A percentile compares a stretch with the other conserved stretches of the same genome.
These are phyloP conservation scores for Noctilio leporinus DNA, from an alignment of 2,113 vertebrate species.

Conservation along the genomic window DNA sequence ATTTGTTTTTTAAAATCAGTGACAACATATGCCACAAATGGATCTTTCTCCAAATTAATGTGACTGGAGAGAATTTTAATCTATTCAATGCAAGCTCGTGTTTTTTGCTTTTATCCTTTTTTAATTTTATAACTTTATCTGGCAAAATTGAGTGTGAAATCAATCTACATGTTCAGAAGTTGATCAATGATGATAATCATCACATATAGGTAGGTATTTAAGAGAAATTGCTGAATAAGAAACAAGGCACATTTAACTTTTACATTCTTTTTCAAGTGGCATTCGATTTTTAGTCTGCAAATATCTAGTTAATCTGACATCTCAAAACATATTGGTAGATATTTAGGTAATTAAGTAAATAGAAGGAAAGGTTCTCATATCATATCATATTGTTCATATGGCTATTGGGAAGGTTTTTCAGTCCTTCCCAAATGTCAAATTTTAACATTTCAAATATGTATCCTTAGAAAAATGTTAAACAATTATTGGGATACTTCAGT, in stretches of 20 bases:
- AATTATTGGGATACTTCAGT: neutral
- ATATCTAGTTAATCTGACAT: neutral
- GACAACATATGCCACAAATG: neutral
- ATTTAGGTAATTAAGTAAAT: neutral
- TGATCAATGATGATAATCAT: neutral
- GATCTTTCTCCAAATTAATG: neutral
- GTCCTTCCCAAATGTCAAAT: neutral
- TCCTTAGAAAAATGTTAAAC: neutral
- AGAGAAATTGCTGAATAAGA: neutral
- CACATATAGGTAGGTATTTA: neutral
- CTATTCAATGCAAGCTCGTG: neutral
- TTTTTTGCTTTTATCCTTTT: neutral
- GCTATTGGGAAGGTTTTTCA: neutral
- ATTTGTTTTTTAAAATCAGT: neutral
- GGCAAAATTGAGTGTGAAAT: neutral
- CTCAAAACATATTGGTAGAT: neutral
- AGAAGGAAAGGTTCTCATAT: neutral
- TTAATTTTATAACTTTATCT: neutral
- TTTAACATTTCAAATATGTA: neutral
- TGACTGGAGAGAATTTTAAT: neutral
- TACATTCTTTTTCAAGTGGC: neutral
- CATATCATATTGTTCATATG: neutral
- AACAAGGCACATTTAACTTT: neutral
- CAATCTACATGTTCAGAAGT: neutral
- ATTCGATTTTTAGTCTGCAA: neutral